Evolutionary conservation across 1,140 invertebrate genomes (phyloP).

Genomic region (Dendroctonus ponderosae): DNA sequence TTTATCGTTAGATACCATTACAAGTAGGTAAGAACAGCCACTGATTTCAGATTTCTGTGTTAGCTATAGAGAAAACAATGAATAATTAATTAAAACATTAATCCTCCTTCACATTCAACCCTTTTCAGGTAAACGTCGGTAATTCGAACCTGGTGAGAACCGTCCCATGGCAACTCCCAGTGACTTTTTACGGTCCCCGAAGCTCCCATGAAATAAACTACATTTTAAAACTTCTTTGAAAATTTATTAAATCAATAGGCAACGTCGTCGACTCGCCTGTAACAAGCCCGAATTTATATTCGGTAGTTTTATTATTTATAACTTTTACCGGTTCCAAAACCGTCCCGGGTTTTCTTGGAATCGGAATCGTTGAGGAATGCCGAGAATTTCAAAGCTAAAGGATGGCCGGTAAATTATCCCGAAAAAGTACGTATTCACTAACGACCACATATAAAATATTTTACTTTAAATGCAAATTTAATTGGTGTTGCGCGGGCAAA

Average conservation of each 20-base stretch:
- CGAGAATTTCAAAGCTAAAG: slow-evolving; percentile 24
- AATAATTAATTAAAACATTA: no score
- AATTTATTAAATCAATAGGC: slow-evolving; percentile 33
- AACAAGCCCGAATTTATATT: slow-evolving; percentile 33
- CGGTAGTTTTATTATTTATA: slow-evolving; percentile 33
- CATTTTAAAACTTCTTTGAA: slow-evolving; percentile 19
- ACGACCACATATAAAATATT: slow-evolving; percentile 27
- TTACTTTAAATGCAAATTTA: slow-evolving; percentile 32
- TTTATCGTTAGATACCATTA: no score
- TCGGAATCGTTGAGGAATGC: slow-evolving; percentile 24
- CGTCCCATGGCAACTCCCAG: background rate
- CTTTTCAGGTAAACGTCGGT: slow-evolving; percentile 15
- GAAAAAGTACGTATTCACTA: slow-evolving; percentile 27
- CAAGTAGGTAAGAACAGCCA: no score
- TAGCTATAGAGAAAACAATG: no score
- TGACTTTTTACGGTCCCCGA: slow-evolving; percentile 13
- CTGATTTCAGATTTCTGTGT: no score
- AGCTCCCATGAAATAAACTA: slow-evolving; percentile 24
- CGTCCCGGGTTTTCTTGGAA: slow-evolving; percentile 28
- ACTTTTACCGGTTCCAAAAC: slow-evolving; percentile 32
- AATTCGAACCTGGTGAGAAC: slow-evolving; percentile 19
- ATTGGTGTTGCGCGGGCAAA: slow-evolving; percentile 16
- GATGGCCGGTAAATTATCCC: slow-evolving; percentile 25
- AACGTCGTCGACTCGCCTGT: slow-evolving; percentile 27
- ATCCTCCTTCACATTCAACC: slow-evolving; percentile 6